Percentiles rank a stretch among this genome's conserved stretches.
Evolutionary conservation across 2,888 invertebrate genomes (phyloP).

Genomic region (Pharmacophagus antenor): DNA sequence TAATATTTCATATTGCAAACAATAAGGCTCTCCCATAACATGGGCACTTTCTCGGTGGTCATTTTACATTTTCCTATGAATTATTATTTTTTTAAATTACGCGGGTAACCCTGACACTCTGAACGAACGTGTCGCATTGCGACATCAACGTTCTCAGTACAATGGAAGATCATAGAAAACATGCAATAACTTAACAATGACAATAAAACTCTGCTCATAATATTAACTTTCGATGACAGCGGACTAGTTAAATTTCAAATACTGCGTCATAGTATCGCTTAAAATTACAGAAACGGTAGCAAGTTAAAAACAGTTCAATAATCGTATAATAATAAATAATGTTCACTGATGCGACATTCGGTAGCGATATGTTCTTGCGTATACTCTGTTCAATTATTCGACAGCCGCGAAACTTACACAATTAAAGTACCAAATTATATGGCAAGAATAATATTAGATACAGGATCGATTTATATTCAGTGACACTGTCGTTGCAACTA

Average conservation of each 20-base stretch:
- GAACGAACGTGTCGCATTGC: conserved; percentile 6
- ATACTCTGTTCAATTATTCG: conserved; percentile 15
- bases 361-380: conserved; percentile 7
- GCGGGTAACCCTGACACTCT: conserved; percentile 21
- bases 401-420: not conserved
- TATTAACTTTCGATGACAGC: conserved; percentile 44
- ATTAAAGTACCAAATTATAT: conserved; percentile 15
- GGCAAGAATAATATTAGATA: conserved; percentile 30
- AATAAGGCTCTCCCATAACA: not conserved
- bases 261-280: conserved; percentile 33
- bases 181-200: conserved; percentile 34
- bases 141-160: conserved; percentile 24
- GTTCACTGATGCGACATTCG: not conserved
- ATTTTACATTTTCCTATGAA: conserved; percentile 9
- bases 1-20: too few species aligned
- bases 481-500: conserved; percentile 33
- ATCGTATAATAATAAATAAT: conserved; percentile 4
- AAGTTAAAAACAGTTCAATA: conserved; percentile 18
- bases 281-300: conserved; percentile 31
- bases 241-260: conserved; percentile 44
- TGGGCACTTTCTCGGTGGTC: conserved; percentile 23
- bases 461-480: conserved; percentile 4
- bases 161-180: conserved; percentile 37
- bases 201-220: conserved; percentile 38
- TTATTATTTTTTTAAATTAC: conserved; percentile 10